phyloP scores from a whole-genome alignment of 1,140 invertebrate species.

The Conus betulinus region DNA sequence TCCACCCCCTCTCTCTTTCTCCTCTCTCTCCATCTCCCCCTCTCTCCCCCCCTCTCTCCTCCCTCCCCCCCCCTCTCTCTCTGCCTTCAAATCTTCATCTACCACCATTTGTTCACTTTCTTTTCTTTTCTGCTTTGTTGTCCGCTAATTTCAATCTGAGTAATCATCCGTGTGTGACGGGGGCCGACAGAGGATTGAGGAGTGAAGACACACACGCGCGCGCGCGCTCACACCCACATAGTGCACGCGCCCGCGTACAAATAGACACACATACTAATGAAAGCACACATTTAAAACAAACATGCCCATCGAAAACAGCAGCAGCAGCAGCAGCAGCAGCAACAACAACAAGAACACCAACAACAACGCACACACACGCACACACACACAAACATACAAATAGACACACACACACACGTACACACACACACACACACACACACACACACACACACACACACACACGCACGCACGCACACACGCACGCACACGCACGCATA shows the following conservation, averaged over 20 bases:
- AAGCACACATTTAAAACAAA: not conserved
- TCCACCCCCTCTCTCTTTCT: no score
- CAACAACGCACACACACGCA: no score
- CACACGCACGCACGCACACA: not conserved
- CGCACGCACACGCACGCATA: not conserved
- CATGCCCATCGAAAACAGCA: not conserved
- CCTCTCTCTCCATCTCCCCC: no score
- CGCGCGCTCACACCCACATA: no score
- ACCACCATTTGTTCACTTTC: not conserved
- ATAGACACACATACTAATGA: not conserved
- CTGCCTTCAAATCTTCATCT: constrained; percentile 12
- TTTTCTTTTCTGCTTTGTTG: not conserved
- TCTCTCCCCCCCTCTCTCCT: no score
- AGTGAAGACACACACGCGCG: no score
- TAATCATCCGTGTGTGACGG: no score
- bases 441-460: not conserved
- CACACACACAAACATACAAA: no score
- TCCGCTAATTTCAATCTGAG: not conserved
- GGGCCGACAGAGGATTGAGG: no score
- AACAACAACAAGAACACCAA: no score
- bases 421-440: not conserved
- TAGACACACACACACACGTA: not conserved
- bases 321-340: no score
- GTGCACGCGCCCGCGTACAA: no score
- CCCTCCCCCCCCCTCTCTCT: constrained; percentile 9